Evolutionary conservation across 2,888 invertebrate genomes (phyloP).

Genomic region (Acleris sparsana): DNA sequence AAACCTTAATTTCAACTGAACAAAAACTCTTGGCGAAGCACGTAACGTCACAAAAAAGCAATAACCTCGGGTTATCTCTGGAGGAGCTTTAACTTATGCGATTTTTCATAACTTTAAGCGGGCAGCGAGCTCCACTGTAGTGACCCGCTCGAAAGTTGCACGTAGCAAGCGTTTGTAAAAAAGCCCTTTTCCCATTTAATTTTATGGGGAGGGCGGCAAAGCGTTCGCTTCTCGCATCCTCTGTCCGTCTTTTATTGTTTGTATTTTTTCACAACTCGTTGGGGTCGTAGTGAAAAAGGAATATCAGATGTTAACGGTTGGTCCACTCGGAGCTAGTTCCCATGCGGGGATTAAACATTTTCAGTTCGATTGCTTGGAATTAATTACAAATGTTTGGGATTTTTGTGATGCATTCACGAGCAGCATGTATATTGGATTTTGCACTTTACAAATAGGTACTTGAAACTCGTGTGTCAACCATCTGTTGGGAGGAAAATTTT

Average conservation of each 20-base stretch:
- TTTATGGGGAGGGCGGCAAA: conserved; percentile 69
- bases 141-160: conserved; percentile 53
- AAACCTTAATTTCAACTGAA: conserved; percentile 51
- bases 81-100: conserved; percentile 59
- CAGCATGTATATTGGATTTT: no score
- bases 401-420: not conserved
- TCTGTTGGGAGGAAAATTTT: no score
- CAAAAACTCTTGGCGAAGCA: conserved; percentile 39
- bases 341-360: conserved; percentile 38
- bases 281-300: conserved; percentile 59
- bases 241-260: conserved; percentile 68
- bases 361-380: conserved; percentile 16
- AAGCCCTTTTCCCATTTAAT: conserved; percentile 60
- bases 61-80: conserved; percentile 62
- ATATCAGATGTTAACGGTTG: conserved; percentile 64
- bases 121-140: conserved; percentile 41
- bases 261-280: conserved; percentile 65
- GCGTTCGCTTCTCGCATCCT: conserved; percentile 55
- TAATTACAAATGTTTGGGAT: conserved; percentile 6
- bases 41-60: conserved; percentile 46
- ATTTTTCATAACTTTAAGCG: conserved; percentile 66
- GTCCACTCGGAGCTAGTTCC: conserved; percentile 47
- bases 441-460: no score
- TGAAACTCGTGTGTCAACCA: no score
- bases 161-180: conserved; percentile 60